Base-by-base conservation (phyloP, 2,888 invertebrate species). In the Litoditis marina region DNA sequence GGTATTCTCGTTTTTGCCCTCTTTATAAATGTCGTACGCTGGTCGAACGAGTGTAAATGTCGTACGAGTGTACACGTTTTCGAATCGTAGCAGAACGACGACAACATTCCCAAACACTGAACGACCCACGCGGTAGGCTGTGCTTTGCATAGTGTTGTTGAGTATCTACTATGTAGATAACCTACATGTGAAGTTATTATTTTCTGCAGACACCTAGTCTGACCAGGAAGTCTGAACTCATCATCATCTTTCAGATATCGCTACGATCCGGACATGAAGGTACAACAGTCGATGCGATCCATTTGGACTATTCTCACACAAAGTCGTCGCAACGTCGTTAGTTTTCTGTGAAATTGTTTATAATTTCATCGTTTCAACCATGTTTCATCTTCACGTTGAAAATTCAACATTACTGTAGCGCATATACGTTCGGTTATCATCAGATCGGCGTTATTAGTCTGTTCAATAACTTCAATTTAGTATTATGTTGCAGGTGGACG, bases 241-340 rank as follows among this genome's bases (percentile, higher is more conserved):
- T 8, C 13, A 7, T 27, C 7, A n/a, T 7, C n/a, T 27, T 56
- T 3, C 32, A 68, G 75, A 51, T 90, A 90, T 85, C 90, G 92
- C 82, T 94, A 91, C 84, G 94, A 95, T 85, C 94, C 94, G 13
- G 92, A 91, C 66, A 90, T 91, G 34, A 90, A 90, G 82, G 90
- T 94, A 74, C 93, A 94, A 84, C 89, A 90, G 82, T 92, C 92
- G 19, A 94, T 95, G 93, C 88, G 90, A 55, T 90, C 90, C 79
- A 94, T 95, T 79, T 95, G 94, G 94, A 89, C 90, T 71, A 90
- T 91, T 16, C 87, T 95, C 53, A 92, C 94, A 11, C 88, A 88
- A 19, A 91, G 92, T 80, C 90, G 91, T 3, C 89, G 89, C 79
- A 91, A 91, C 83, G 90, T 90, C 53, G 91, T 92, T 81, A 86